Conservation (phyloP, 1,140 invertebrate species). For the Drosophila repleta region DNA sequence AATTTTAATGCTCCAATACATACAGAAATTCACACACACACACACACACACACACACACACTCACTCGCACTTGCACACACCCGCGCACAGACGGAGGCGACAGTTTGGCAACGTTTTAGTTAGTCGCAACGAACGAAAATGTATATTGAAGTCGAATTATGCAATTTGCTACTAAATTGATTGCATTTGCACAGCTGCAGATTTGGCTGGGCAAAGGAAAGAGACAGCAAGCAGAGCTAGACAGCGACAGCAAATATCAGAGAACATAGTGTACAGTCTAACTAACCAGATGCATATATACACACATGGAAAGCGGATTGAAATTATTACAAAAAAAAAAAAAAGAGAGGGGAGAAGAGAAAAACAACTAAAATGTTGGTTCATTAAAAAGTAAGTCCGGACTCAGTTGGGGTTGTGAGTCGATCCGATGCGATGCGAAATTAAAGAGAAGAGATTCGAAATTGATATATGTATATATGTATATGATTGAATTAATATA, state of each 20-base stretch:
- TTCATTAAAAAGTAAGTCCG: too few relatives aligned
- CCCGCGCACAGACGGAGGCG: slow-evolving; percentile 38
- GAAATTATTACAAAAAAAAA: too few relatives aligned
- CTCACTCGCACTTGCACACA: too few relatives aligned
- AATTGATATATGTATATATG: too few relatives aligned
- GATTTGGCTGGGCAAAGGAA: slow-evolving; percentile 23
- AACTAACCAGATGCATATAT: too few relatives aligned
- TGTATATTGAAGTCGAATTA: slow-evolving; percentile 81
- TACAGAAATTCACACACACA: slow-evolving; percentile 35
- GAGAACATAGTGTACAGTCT: background rate
- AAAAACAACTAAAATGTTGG: too few relatives aligned
- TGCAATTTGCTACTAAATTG: slow-evolving; percentile 83
- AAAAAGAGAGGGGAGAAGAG: too few relatives aligned
- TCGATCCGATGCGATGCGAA: too few relatives aligned
- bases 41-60: slow-evolving; percentile 19
- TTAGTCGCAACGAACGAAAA: slow-evolving; percentile 72
- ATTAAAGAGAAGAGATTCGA: too few relatives aligned
- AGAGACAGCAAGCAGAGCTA: background rate
- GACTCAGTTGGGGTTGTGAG: too few relatives aligned
- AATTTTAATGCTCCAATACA: slow-evolving; percentile 84
- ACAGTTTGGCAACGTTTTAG: slow-evolving; percentile 80
- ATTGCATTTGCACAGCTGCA: slow-evolving; percentile 77
- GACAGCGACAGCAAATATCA: background rate
- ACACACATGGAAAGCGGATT: too few relatives aligned
- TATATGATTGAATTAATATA: too few relatives aligned